Conservation (phyloP, 2,797 vertebrate genomes). For the Masticophis lateralis region DNA sequence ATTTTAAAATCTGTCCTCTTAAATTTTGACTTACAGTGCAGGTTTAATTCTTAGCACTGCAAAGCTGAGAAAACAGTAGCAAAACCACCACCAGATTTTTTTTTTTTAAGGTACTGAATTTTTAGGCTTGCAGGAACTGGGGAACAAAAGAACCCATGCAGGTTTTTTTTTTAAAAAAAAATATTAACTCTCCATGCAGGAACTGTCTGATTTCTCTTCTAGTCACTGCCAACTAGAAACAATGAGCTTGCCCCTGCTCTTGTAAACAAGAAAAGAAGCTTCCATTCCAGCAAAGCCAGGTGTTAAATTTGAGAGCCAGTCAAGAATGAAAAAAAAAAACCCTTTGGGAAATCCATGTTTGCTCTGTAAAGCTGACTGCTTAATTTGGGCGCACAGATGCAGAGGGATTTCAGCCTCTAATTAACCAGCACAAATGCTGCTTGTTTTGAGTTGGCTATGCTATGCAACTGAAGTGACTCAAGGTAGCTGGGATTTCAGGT, state of each 20-base stretch:
- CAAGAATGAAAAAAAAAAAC: conserved; percentile 49
- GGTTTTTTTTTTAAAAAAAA: neutral
- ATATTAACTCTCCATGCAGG: neutral
- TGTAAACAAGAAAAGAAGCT: conserved; percentile 25
- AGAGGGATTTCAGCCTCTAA: conserved; percentile 55
- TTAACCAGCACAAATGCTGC: conserved; percentile 50
- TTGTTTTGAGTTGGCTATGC: conserved; percentile 51
- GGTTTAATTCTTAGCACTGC: neutral
- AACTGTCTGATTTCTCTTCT: neutral
- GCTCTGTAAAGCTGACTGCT: conserved; percentile 42
- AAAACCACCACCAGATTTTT: neutral
- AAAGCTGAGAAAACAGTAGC: neutral
- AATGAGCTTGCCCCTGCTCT: conserved; percentile 3
- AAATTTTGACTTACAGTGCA: neutral
- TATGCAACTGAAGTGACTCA: neutral
- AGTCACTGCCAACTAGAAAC: neutral
- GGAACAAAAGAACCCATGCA: neutral
- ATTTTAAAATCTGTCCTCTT: neutral
- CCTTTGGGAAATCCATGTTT: conserved; percentile 46
- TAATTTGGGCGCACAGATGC: conserved; percentile 50
- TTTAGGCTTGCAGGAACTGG: conserved; percentile 7
- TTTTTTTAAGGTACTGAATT: neutral
- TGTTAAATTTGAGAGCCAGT: conserved; percentile 33
- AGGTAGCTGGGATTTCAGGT: conserved; percentile 47
- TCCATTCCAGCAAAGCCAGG: conserved; percentile 54